Evolutionary conservation across 2,888 invertebrate species (phyloP).

Genomic region (Sinohyriopsis cumingii): DNA sequence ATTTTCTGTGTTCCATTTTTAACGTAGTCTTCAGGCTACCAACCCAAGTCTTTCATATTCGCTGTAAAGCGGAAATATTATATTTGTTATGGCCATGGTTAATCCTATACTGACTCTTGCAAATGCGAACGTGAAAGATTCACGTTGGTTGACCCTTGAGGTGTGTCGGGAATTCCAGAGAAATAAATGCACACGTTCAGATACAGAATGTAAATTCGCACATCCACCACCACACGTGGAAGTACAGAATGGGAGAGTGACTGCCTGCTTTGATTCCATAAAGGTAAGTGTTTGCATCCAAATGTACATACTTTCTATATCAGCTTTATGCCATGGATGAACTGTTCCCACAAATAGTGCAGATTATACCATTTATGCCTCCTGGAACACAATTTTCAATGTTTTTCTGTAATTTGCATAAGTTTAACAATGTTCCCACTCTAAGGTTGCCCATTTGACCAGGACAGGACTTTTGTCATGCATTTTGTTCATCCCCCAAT

Average conservation of each 20-base stretch:
- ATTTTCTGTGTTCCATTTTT: too few relatives aligned
- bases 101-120: conserved; percentile 52
- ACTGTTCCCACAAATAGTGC: neutral
- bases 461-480: too few relatives aligned
- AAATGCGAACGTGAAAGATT: conserved; percentile 83
- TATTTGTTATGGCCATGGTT: conserved; percentile 61
- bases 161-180: conserved; percentile 98
- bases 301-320: conserved; percentile 4
- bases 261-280: conserved; percentile 99
- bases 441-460: too few relatives aligned
- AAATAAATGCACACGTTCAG: conserved; percentile 99
- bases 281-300: conserved; percentile 83
- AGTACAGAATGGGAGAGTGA: conserved; percentile 99
- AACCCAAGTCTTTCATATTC: conserved; percentile 31
- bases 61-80: conserved; percentile 3
- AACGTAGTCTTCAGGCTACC: too few relatives aligned
- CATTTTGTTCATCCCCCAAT: too few relatives aligned
- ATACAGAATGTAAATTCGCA: conserved; percentile 98
- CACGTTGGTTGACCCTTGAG: conserved; percentile 99
- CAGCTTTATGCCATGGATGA: neutral
- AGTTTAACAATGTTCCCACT: too few relatives aligned
- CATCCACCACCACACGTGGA: conserved; percentile 99
- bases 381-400: neutral
- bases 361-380: neutral
- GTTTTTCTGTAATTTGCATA: too few relatives aligned